These are phyloP conservation scores for Sarcophaga peregrina DNA, from an alignment of 1,140 invertebrate species.

Conservation along the genomic window DNA sequence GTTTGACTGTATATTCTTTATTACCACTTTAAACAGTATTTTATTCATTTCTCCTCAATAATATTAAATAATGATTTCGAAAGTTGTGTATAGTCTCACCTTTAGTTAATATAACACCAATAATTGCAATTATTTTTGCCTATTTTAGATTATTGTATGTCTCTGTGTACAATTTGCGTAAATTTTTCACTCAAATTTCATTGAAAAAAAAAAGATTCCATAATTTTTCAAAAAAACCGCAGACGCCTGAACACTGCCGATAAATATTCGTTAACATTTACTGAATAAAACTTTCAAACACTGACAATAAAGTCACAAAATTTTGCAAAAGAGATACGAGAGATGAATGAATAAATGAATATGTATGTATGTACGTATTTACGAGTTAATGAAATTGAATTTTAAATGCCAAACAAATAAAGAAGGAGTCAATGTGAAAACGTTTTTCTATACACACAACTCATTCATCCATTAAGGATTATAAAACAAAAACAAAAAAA, in stretches of 20 bases:
- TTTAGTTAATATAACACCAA: not conserved
- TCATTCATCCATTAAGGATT: constrained; percentile 33
- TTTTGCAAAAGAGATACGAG: too few relatives aligned
- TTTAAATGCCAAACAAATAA: too few relatives aligned
- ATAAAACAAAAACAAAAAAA: constrained; percentile 16
- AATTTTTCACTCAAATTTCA: not conserved
- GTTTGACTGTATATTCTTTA: too few relatives aligned
- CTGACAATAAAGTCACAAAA: not conserved
- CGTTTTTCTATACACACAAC: constrained; percentile 28
- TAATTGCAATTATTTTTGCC: not conserved
- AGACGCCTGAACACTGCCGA: constrained; percentile 24
- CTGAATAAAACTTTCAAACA: not conserved
- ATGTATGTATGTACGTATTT: too few relatives aligned
- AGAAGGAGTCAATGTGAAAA: constrained; percentile 12
- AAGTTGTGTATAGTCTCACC: not conserved
- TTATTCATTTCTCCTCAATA: too few relatives aligned
- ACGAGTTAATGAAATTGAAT: too few relatives aligned
- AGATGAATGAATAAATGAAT: too few relatives aligned
- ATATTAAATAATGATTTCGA: too few relatives aligned
- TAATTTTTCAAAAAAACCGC: constrained; percentile 26
- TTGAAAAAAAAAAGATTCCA: not conserved
- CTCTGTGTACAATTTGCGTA: not conserved
- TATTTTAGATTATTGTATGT: too few relatives aligned
- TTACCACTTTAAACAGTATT: too few relatives aligned
- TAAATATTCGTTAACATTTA: constrained; percentile 14